Evolutionary conservation across 2,797 vertebrate species (phyloP).

Genomic region (Otolemur crassicaudatus): DNA sequence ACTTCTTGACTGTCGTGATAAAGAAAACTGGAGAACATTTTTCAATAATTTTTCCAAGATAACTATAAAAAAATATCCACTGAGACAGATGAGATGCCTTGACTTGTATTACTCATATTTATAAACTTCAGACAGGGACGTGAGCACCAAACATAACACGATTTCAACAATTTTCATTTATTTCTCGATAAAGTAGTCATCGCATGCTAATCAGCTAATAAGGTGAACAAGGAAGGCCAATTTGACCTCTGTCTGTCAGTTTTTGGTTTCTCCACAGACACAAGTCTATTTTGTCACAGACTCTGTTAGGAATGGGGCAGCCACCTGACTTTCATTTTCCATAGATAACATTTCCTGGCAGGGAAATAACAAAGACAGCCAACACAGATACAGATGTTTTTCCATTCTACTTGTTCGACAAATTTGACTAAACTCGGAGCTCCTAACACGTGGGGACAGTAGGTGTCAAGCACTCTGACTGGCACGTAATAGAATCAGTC

Average conservation of each 20-base stretch:
- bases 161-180: background rate
- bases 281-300: background rate
- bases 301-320: background rate
- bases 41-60: conserved; percentile 76
- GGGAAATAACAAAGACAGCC: background rate
- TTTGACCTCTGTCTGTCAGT: background rate
- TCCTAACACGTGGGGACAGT: background rate
- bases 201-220: background rate
- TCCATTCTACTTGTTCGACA: background rate
- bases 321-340: conserved; percentile 12
- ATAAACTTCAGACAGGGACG: conserved; percentile 15
- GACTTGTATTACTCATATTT: conserved; percentile 53
- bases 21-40: conserved; percentile 54
- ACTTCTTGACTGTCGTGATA: conserved; percentile 70
- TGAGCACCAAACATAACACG: background rate
- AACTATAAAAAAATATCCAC: conserved; percentile 59
- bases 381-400: background rate
- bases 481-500: too few relatives aligned
- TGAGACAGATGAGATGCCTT: conserved; percentile 32
- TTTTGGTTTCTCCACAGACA: background rate
- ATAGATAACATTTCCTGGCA: background rate
- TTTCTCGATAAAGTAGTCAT: background rate
- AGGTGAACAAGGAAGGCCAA: background rate
- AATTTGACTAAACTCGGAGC: background rate
- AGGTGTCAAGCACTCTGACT: background rate